Base-by-base conservation (phyloP, 1,140 invertebrate genomes). In the Gonatopus flavifemur region DNA sequence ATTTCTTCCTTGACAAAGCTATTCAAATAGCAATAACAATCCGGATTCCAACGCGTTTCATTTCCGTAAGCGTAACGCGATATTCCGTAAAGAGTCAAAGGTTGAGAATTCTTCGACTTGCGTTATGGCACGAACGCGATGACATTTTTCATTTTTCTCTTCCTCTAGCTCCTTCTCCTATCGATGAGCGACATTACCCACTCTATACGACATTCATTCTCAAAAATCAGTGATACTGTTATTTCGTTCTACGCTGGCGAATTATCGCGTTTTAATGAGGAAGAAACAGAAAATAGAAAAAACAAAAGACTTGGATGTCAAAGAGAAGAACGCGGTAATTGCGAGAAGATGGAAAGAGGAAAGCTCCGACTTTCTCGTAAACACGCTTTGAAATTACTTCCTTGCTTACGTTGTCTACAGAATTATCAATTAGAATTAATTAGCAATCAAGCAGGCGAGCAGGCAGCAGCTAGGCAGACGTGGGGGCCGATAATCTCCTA, bases 341-440 rank as follows among this genome's bases (percentile, higher is more conserved):
- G 10, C 12, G 30, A 50, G 33, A 55, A 58, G 47, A 51, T 47
- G 47, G 28, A 30, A 12, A 35, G 18, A 19, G 2, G 15, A 36
- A 15, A 18, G 36, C 12, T 6, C 19, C 39, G 50, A 16, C 42
- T 64, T 64, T 52, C 56, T 36, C 59, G 47, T 63, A 67, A 65
- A 65, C 52, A 61, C 31, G 57, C 55, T 45, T 55, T 45, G 42
- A 55, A 53, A 64, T 62, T 64, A 57, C 51, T 53, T 60, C 49
- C 39, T 24, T 49, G 33, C 57, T 49, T 46, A 52, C 13, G 52
- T 46, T 46, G 49, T 40, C 52, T 41, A 41, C 52, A 47, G 55
- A 62, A 65, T 66, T 62, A 61, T 59, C 55, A 69, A 68, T 60
- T 60, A 63, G 59, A 57, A 67, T 65, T 66, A 60, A 67, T 68